Evolutionary conservation across 2,888 invertebrate species (phyloP), one percentile per base, ranked within the genome.

Genomic region (Anoplius nigerrimus): DNA sequence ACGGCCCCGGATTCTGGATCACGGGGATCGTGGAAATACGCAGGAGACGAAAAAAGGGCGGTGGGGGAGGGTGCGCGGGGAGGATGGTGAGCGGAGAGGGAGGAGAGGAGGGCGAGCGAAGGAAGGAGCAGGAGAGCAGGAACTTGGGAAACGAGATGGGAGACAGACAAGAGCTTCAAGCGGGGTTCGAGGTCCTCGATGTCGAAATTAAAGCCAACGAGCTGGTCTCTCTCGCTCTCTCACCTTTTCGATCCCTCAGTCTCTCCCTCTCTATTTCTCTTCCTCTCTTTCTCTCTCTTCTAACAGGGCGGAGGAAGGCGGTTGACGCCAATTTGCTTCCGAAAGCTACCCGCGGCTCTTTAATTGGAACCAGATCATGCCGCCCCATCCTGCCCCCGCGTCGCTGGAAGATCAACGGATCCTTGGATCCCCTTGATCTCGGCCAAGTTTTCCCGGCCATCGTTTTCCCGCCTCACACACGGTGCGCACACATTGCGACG

Each of bases 141-240:
- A 20, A 34, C 18, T 27, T 46, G 46, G 34, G 18, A 18, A 46
- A 18, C 15, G 6, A 20, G 51, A 51, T 46, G 46, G 2, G 45
- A 51, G n/a, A 42, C 18, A 46, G 62, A 11, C 20, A 60, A 48
- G 22, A 54, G 43, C 55, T 58, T 45, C n/a, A 48, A 34, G 62
- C 18, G n/a, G 45, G 64, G 46, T 13, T 21, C 61, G 56, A 56
- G n/a, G 52, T 52, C 43, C 58, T 66, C 62, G 65, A 72, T 72
- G 72, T 75, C 72, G 75, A 79, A 79, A 79, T 79, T 79, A 77
- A 77, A 79, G 71, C 65, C 75, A 77, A 79, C 76, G 79, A 76
- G 73, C 74, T 76, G 73, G 62, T 67, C 56, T 64, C 42, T 8
- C 15, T 21, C 22, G 5, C 18, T 48, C 48, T 18, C 18, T 18